Evolutionary conservation across 2,113 vertebrate genomes (phyloP), one percentile per base, ranked within the genome.

Genomic region (Malaclemys terrapin): DNA sequence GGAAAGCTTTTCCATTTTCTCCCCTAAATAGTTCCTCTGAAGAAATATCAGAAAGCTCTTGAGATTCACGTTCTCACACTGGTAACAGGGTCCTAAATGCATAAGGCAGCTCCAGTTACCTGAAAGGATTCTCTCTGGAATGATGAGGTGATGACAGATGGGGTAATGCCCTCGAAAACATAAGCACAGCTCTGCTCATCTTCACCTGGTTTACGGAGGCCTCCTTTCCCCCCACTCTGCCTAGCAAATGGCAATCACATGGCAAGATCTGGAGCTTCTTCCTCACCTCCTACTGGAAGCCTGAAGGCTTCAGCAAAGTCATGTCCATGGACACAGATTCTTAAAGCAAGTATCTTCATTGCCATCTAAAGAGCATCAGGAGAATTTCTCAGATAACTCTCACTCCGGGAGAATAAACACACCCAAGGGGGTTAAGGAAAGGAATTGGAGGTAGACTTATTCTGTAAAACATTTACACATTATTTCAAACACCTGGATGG

Each of bases 361-460:
- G 80, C n/a, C 80, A 49, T 10, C 9, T 22, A 59, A 54, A 72
- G 0, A 0, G 83, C 29, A n/a, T 0, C 0, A 13, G 52, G 27
- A 59, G 65, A 95, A n/a, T 47, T 89, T 24, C 50, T 22, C 20
- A 75, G n/a, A 38, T 8, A 8, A 69, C 38, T 38, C 17, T 69
- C 65, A 69, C 35, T 35, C 35, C 9, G 14, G 65, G 65, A 69
- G 65, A 69, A 38, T 38, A 38, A 69, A 20, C 35, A 20, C 14
- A 17, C 16, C 65, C 65, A 69, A 35, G 29, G 31, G 35, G 65
- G 35, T 17, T 69, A 19, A 69, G 35, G 16, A 10, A 19, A 69
- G 65, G 17, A n/a, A 69, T n/a, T 20, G 35, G 31, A 69, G 65
- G 17, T 35, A n/a, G 35, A 69, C 19, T 20, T 5, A 38, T 8